A percentile compares a stretch with the other conserved stretches of the same genome.
Conservation (phyloP, 2,797 vertebrate species). For the Mus spretus region DNA sequence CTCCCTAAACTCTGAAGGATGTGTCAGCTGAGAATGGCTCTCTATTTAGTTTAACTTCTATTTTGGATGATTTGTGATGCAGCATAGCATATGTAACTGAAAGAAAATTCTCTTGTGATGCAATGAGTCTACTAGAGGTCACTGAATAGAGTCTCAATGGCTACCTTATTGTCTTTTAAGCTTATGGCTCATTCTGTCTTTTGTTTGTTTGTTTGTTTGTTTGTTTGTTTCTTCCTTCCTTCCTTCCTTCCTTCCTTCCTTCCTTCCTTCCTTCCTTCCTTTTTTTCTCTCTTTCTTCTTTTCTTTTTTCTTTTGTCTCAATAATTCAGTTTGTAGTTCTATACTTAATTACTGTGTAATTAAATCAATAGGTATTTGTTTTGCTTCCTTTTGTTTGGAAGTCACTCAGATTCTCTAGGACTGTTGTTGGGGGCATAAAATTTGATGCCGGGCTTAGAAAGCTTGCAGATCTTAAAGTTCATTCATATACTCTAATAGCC, state of each 20-base stretch:
- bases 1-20: neutral
- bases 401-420: neutral
- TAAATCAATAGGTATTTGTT: neutral
- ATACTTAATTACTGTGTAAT: neutral
- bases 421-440: neutral
- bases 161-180: neutral
- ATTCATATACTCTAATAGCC: neutral
- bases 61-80: too few species aligned
- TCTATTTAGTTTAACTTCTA: neutral
- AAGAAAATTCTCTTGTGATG: neutral
- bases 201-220: too few species aligned
- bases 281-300: too few species aligned
- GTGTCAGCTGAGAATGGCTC: too few species aligned
- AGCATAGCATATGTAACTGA: neutral
- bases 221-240: too few species aligned
- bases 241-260: accelerated
- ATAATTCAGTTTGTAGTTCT: neutral
- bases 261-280: accelerated
- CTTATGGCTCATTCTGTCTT: too few species aligned
- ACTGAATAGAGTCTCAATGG: neutral
- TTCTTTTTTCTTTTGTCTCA: neutral
- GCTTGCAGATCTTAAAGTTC: neutral
- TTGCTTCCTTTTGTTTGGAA: neutral
- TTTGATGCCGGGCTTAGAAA: neutral
- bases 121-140: neutral